A percentile compares a stretch with the other conserved stretches of the same genome.
These are phyloP conservation scores for Callocephalon fimbriatum DNA, from an alignment of 2,113 vertebrate genomes.

Conservation along the genomic window DNA sequence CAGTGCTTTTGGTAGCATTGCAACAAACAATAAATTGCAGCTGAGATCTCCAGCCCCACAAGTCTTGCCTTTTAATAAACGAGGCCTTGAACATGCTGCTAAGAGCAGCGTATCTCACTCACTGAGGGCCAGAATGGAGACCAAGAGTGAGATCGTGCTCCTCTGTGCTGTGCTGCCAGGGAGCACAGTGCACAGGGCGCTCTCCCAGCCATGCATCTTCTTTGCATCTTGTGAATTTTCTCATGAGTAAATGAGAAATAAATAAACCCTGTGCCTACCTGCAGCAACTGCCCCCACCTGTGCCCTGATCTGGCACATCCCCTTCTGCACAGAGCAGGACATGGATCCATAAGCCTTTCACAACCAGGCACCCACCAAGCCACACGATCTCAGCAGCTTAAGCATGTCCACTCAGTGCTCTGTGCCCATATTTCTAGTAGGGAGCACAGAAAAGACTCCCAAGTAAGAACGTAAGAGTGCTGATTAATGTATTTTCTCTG, in stretches of 20 bases:
- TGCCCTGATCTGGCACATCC: fast-evolving
- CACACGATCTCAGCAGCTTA: fast-evolving
- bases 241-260: fast-evolving
- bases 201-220: fast-evolving
- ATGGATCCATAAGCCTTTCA: fast-evolving
- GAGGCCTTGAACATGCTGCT: fast-evolving
- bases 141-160: fast-evolving
- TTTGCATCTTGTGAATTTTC: background rate
- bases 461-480: background rate
- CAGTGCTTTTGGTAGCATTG: background rate
- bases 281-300: background rate
- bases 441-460: background rate
- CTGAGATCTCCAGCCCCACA: background rate
- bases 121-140: fast-evolving
- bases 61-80: fast-evolving
- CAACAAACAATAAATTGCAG: fast-evolving
- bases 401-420: fast-evolving
- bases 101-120: fast-evolving
- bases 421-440: fast-evolving
- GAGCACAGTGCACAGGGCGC: fast-evolving
- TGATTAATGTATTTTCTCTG: background rate
- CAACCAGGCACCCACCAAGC: fast-evolving
- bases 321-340: background rate
- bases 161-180: fast-evolving
- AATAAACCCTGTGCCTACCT: background rate